Conservation (phyloP, 2,797 vertebrate species). For the Chromis chromis region DNA sequence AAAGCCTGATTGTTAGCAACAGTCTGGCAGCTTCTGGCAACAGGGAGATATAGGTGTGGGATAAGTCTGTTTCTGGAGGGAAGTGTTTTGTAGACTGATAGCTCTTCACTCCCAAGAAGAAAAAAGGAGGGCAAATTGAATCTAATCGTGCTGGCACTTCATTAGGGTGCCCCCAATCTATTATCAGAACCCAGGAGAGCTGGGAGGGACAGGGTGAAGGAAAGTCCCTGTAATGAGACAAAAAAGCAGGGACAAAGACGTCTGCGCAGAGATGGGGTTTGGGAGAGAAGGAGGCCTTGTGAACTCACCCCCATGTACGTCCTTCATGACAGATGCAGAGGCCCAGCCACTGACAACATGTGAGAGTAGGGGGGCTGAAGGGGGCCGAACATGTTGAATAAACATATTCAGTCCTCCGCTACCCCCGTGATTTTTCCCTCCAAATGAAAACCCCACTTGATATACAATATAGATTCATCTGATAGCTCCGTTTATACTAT, state of each 20-base stretch:
- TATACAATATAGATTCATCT: constrained; percentile 69
- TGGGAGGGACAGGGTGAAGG: constrained; percentile 31
- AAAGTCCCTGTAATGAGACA: constrained; percentile 69
- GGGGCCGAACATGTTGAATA: constrained; percentile 74
- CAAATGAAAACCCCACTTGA: constrained; percentile 70
- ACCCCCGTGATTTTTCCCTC: constrained; percentile 44
- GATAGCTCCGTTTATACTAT: constrained; percentile 70
- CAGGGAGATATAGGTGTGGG: constrained; percentile 63
- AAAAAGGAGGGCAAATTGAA: constrained; percentile 68
- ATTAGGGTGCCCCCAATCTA: constrained; percentile 68
- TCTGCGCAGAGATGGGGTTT: constrained; percentile 44
- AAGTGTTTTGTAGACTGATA: constrained; percentile 78
- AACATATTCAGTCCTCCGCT: constrained; percentile 70
- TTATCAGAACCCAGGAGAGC: constrained; percentile 70
- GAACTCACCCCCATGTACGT: constrained; percentile 65
- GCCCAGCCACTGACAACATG: constrained; percentile 73
- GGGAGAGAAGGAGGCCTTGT: constrained; percentile 47
- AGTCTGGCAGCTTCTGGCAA: constrained; percentile 31
- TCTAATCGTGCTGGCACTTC: constrained; percentile 78
- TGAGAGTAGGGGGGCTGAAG: constrained; percentile 33
- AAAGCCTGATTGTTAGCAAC: constrained; percentile 33
- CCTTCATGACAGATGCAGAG: constrained; percentile 72
- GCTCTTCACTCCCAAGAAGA: constrained; percentile 47
- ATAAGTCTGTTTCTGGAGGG: constrained; percentile 68
- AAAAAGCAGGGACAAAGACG: constrained; percentile 72